Base-by-base conservation (phyloP, 2,797 vertebrate genomes). In the Iguana delicatissima region DNA sequence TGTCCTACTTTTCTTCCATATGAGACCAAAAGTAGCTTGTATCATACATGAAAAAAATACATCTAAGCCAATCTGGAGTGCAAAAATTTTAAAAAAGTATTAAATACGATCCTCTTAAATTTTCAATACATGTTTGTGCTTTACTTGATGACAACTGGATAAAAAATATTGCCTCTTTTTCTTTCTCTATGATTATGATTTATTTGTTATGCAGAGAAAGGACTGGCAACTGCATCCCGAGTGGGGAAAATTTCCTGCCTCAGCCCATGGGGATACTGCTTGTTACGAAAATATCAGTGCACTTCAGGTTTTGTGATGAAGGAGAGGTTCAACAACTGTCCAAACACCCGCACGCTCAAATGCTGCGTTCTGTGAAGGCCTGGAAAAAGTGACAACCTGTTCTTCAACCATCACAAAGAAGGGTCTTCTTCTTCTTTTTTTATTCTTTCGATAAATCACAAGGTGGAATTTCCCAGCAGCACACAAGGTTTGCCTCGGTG, bases 311-410 rank as follows among this genome's bases (percentile, higher is more conserved):
- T 74, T n/a, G 72, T 86, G 69, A 74, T 86, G 9, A 86, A 74
- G 50, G 20, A 86, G 22, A 38, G 20, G 26, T 86, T 74, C 72
- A 86, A 86, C 69, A 86, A 86, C 52, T 86, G 84, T 26, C 72
- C 69, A 6, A 74, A 86, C 20, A 57, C 1, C 32, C 84, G 69
- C 4, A 74, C 69, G 3, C 69, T 86, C 10, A 86, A 86, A 38
- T 86, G 84, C 24, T 86, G 84, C 8, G 69, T 85, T 29, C 10
- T 38, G 13, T 82, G 57, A 82, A 38, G 57, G 38, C 9, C n/a
- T 64, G 59, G 35, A 83, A 12, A 13, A 83, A 14, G 22, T 29
- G 5, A 1, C 18, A 13, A 59, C 18, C 20, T 82, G 24, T 80
- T 55, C n/a, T 2, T 22, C 18, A 46, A 62, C 14, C 59, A 81